Evolutionary conservation across 2,797 vertebrate species (phyloP).

Genomic region (Cuniculus paca): DNA sequence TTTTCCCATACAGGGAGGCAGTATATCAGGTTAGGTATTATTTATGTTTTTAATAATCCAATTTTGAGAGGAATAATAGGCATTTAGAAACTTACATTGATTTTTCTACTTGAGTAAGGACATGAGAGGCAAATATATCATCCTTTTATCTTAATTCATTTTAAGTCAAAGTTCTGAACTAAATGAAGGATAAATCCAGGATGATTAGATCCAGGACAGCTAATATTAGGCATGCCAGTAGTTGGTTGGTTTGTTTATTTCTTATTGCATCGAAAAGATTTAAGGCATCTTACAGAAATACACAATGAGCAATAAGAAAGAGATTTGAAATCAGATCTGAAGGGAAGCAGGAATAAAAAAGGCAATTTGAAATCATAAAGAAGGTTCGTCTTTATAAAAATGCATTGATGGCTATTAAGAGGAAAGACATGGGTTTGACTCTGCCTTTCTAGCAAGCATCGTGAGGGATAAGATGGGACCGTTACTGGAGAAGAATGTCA

Average conservation of each 20-base stretch:
- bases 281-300: neutral
- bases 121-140: neutral
- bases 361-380: neutral
- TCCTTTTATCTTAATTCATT: neutral
- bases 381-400: neutral
- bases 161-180: neutral
- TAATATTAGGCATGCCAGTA: neutral
- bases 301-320: neutral
- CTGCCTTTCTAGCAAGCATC: neutral
- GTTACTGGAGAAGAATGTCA: neutral
- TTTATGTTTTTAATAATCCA: slow-evolving; percentile 20
- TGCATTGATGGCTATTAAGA: neutral
- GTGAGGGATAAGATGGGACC: neutral
- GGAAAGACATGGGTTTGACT: neutral
- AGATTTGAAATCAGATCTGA: neutral
- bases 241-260: neutral
- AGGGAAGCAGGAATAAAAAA: neutral
- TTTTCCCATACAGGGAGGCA: neutral
- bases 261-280: neutral
- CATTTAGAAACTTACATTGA: slow-evolving; percentile 5
- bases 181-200: neutral
- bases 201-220: neutral
- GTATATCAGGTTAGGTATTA: neutral
- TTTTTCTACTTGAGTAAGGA: slow-evolving; percentile 9
- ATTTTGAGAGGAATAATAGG: slow-evolving; percentile 18